Evolutionary conservation across 2,797 vertebrate genomes (phyloP), one percentile per base, ranked within the genome.

Genomic region (Anomalospiza imberbis): DNA sequence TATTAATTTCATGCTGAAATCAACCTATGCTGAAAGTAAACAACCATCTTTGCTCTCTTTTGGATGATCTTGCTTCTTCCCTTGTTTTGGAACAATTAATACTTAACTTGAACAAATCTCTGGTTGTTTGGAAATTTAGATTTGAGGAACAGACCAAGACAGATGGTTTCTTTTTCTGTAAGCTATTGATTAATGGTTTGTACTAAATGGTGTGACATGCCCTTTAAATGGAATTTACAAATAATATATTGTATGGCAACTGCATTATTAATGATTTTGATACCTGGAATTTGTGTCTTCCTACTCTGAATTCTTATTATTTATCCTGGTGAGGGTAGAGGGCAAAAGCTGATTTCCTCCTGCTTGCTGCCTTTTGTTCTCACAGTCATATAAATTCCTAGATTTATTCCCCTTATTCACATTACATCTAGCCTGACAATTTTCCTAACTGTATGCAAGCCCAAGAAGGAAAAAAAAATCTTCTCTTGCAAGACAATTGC

Each of bases 151-250:
- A 85, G 57, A 89, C 47, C 76, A 76, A 77, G 96, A 92, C 51
- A 88, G 78, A 94, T 89, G 77, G 51, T 68, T 91, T 95, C 74
- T 89, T 95, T 93, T 90, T 95, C 73, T 71, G 70, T 42, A 81
- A 94, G 32, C 66, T 92, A 85, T 93, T 93, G 89, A 95, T 96
- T 94, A 96, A 96, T 94, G 90, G 92, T 93, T 87, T 95, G 62
- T 60, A 92, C 77, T 95, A 95, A 97, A 82, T 93, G 50, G 85
- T 83, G 58, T 95, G 94, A 91, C 77, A 94, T 90, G 78, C 78
- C 82, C 85, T 92, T 97, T 96, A 96, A 95, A 81, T 92, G 54
- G 76, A 96, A 95, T 95, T 96, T 94, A 91, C 76, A 89, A 96
- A 85, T 95, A 97, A 96, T 95, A 92, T 88, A 85, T 85, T 5